Evolutionary conservation across 2,113 vertebrate species (phyloP).

Genomic region (Felis catus): F.catus_Fca126_mat1.0 CM031419.1:55007001-55007500

Average conservation of each 20-base stretch:
- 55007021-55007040: background rate
- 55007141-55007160: background rate
- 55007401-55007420: background rate
- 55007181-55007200: background rate
- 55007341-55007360: conserved; percentile 4
- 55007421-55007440: background rate
- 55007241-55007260: background rate
- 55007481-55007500: background rate
- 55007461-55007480: background rate
- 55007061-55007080: background rate
- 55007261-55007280: background rate
- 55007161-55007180: background rate
- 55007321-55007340: background rate
- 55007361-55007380: background rate
- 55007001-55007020: background rate
- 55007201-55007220: background rate
- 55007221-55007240: background rate
- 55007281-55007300: conserved; percentile 34
- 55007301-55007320: background rate
- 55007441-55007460: background rate
- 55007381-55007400: background rate
- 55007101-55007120: background rate
- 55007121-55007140: background rate
- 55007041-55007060: background rate
- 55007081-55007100: background rate